Percentiles rank a stretch among this genome's conserved stretches.
These are phyloP conservation scores for Catajapyx aquilonaris DNA, from an alignment of 1,140 invertebrate species.

Conservation along the genomic window DNA sequence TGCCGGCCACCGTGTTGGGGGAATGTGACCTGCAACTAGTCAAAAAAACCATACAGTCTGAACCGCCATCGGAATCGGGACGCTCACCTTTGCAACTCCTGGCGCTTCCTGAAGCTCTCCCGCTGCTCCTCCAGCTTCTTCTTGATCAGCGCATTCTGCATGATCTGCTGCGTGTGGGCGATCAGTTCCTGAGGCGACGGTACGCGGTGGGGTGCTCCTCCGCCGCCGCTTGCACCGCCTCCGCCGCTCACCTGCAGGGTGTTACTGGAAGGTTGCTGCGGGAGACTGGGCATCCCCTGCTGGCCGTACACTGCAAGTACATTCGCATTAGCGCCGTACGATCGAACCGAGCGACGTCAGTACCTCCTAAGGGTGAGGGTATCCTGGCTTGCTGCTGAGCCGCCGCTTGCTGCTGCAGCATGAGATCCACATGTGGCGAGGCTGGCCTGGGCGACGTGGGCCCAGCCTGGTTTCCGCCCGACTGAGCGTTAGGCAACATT, in stretches of 20 bases:
- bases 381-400: conserved; percentile 19
- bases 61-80: background rate
- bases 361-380: conserved; percentile 22
- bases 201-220: conserved; percentile 32
- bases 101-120: conserved; percentile 54
- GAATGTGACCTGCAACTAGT: conserved; percentile 7
- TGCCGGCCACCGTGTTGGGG: conserved; percentile 1
- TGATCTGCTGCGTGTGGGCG: conserved; percentile 56
- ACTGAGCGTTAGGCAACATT: background rate
- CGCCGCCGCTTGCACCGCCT: no score
- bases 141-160: conserved; percentile 62
- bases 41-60: background rate
- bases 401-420: conserved; percentile 8
- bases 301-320: conserved; percentile 16
- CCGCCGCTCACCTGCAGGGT: background rate
- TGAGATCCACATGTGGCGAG: background rate
- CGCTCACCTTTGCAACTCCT: conserved; percentile 32
- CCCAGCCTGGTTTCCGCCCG: conserved; percentile 1
- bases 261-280: conserved; percentile 11
- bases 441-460: background rate
- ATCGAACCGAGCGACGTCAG: no score
- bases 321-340: conserved; percentile 12
- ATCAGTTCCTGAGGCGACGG: conserved; percentile 63
- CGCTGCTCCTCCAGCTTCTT: conserved; percentile 67
- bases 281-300: conserved; percentile 17